Percentiles rank a stretch among this genome's conserved stretches.
phyloP scores from a whole-genome alignment of 1,140 invertebrate genomes.

The Geopemphigus sp. region DNA sequence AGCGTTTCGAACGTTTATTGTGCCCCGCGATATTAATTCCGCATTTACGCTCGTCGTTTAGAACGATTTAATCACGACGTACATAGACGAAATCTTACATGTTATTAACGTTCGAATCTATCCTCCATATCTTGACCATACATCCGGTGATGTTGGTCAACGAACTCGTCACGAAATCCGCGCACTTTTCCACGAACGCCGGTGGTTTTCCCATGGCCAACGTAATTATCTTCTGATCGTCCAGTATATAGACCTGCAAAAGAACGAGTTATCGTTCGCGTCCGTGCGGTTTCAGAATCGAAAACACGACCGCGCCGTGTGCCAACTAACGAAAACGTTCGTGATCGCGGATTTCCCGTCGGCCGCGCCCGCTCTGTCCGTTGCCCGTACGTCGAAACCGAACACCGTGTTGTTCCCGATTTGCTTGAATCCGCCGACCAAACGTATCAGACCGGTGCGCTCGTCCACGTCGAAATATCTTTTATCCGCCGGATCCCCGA shows the following conservation, averaged over 20 bases:
- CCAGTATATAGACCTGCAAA: conserved; percentile 72
- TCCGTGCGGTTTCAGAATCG: too few relatives aligned
- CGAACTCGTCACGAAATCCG: conserved; percentile 68
- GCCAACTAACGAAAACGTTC: conserved; percentile 74
- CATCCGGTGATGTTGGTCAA: conserved; percentile 52
- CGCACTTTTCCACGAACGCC: conserved; percentile 68
- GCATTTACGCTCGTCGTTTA: too few relatives aligned
- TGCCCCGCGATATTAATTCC: too few relatives aligned
- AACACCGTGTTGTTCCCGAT: conserved; percentile 60
- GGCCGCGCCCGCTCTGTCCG: conserved; percentile 71
- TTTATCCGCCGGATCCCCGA: conserved; percentile 62
- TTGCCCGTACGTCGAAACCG: conserved; percentile 85
- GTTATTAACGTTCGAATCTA: conserved; percentile 36
- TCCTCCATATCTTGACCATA: conserved; percentile 42
- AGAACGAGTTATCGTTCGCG: too few relatives aligned
- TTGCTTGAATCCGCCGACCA: conserved; percentile 6
- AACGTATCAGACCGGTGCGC: conserved; percentile 66
- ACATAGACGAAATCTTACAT: too few relatives aligned
- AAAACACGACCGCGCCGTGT: too few relatives aligned
- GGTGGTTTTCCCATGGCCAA: conserved; percentile 74
- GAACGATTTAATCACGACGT: too few relatives aligned
- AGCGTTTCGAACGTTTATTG: too few relatives aligned
- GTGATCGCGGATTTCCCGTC: conserved; percentile 76
- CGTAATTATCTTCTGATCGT: conserved; percentile 75
- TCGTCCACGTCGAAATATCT: conserved; percentile 73